Conservation (phyloP, 1,140 invertebrate species). For the Sarcophaga bullata region DNA sequence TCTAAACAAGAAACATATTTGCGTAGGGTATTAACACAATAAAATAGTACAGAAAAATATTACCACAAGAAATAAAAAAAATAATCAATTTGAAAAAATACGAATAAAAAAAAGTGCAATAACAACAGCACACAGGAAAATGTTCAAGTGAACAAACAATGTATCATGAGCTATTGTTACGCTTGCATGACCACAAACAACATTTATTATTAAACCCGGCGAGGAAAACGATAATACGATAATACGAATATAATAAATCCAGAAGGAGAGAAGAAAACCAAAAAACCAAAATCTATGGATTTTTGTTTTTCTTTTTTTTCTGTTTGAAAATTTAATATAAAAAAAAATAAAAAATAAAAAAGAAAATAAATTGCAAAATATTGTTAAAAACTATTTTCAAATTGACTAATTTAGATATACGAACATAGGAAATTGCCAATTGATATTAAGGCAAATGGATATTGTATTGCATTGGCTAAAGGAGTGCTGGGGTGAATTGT, state of each 20-base stretch:
- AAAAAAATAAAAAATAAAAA: not conserved
- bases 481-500: not conserved
- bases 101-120: too few species aligned
- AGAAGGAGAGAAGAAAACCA: not conserved
- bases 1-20: too few species aligned
- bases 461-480: not conserved
- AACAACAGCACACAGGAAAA: not conserved
- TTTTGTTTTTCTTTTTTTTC: too few species aligned
- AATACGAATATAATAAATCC: too few species aligned
- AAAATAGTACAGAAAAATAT: not conserved
- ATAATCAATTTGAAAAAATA: not conserved
- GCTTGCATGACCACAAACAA: constrained; percentile 25
- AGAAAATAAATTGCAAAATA: not conserved
- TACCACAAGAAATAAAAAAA: not conserved
- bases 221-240: too few species aligned
- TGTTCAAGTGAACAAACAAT: constrained; percentile 4
- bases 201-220: not conserved
- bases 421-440: not conserved
- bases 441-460: too few species aligned
- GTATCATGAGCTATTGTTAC: constrained; percentile 10
- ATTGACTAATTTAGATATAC: constrained; percentile 24
- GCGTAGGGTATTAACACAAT: too few species aligned
- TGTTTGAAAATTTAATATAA: constrained; percentile 1
- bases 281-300: not conserved
- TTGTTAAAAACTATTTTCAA: constrained; percentile 9